Conservation (phyloP, 2,888 invertebrate species). For the Diarsia brunnea region DNA sequence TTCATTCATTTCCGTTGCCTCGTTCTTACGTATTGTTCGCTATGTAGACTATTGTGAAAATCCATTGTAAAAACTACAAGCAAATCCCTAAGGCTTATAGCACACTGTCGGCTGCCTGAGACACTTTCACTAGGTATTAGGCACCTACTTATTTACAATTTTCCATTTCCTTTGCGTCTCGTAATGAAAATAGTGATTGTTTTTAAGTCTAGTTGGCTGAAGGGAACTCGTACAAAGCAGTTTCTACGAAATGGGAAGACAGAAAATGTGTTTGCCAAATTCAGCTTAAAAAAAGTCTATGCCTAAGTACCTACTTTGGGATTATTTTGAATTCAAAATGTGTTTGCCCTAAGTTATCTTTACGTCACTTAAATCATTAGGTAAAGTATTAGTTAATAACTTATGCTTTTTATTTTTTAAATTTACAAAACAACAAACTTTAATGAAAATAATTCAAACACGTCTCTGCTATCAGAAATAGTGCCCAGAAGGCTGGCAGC, state of each 20-base stretch:
- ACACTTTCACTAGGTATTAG: conserved; percentile 8
- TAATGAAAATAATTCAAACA: too few species aligned
- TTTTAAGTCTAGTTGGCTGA: not conserved
- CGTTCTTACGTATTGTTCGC: conserved; percentile 48
- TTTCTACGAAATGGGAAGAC: not conserved
- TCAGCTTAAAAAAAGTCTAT: conserved; percentile 9
- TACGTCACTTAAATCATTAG: not conserved
- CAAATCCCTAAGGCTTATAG: conserved; percentile 29
- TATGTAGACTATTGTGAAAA: conserved; percentile 53
- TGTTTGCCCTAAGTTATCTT: not conserved
- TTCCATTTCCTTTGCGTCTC: not conserved
- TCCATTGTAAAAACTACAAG: conserved; percentile 40
- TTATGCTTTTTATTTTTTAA: too few species aligned
- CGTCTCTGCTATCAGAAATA: too few species aligned
- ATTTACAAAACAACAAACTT: too few species aligned
- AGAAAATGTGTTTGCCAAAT: conserved; percentile 12
- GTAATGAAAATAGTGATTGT: not conserved
- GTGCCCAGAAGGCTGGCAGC: too few species aligned
- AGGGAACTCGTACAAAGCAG: not conserved
- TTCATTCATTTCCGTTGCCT: conserved; percentile 51
- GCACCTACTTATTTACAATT: conserved; percentile 3
- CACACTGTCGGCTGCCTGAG: conserved; percentile 9
- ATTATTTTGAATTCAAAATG: conserved; percentile 20
- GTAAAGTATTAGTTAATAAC: not conserved
- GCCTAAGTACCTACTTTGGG: not conserved